Conservation (phyloP, 2,113 vertebrate species). For the Megalops atlanticus region DNA sequence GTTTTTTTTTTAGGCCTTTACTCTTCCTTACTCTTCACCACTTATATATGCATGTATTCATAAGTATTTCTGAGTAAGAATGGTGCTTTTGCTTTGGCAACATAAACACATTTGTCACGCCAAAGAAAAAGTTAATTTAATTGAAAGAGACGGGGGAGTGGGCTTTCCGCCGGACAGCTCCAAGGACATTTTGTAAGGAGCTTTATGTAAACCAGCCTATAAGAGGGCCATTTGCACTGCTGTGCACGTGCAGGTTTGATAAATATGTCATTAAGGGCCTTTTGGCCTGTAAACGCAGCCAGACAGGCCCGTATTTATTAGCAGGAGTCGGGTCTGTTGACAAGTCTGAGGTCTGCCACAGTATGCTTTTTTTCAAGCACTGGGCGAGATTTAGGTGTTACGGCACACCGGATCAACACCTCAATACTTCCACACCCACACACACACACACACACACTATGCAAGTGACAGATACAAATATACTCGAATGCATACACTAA, state of each 20-base stretch:
- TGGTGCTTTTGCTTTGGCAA: too few species aligned
- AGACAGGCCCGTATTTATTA: neutral
- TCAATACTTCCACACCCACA: too few species aligned
- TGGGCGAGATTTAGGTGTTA: neutral
- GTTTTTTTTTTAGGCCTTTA: too few species aligned
- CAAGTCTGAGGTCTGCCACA: neutral
- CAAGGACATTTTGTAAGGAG: neutral
- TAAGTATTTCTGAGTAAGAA: too few species aligned
- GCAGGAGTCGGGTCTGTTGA: neutral
- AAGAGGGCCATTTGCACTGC: neutral
- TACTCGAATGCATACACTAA: too few species aligned
- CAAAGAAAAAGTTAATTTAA: too few species aligned
- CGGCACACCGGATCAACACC: neutral
- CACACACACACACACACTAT: too few species aligned
- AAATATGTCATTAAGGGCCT: neutral
- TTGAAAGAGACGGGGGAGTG: neutral
- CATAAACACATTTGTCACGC: too few species aligned
- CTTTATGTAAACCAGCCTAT: conserved; percentile 5
- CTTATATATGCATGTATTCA: too few species aligned
- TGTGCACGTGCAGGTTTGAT: neutral
- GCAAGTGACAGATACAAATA: too few species aligned
- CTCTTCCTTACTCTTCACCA: too few species aligned
- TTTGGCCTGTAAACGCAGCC: neutral
- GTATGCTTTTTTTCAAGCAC: neutral
- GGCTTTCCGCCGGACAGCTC: neutral